Evolutionary conservation across 2,113 vertebrate species (phyloP).

Genomic region (Esox niger): DNA sequence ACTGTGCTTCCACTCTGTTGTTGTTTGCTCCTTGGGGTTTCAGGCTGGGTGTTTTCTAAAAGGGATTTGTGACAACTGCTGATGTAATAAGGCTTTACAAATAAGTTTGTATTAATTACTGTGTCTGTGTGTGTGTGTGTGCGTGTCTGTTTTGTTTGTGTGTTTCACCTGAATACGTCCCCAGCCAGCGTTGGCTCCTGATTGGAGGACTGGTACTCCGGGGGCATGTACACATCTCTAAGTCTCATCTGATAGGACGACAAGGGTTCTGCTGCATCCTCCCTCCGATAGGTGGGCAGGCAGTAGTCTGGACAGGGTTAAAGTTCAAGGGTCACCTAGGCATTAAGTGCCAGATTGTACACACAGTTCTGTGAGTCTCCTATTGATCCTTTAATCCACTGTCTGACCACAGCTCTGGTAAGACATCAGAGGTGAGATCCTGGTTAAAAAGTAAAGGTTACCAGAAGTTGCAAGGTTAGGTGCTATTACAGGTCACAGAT

Average conservation of each 20-base stretch:
- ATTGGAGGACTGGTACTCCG: slow-evolving; percentile 68
- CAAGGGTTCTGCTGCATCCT: slow-evolving; percentile 62
- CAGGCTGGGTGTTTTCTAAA: no score
- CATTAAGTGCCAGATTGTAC: not conserved
- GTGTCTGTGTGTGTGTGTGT: not conserved
- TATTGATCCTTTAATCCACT: no score
- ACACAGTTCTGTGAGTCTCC: not conserved
- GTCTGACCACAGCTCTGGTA: not conserved
- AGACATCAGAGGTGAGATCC: not conserved
- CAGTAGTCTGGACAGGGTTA: slow-evolving; percentile 76
- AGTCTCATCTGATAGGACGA: slow-evolving; percentile 68
- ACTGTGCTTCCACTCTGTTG: no score
- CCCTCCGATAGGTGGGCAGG: slow-evolving; percentile 72
- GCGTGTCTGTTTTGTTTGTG: slow-evolving; percentile 11
- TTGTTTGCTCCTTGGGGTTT: no score
- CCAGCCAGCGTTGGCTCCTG: slow-evolving; percentile 69
- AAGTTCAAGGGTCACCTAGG: not conserved
- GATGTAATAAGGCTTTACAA: no score
- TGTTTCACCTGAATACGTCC: slow-evolving; percentile 78
- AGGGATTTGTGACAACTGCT: no score
- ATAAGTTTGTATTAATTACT: no score
- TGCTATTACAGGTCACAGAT: not conserved
- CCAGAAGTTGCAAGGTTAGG: not conserved
- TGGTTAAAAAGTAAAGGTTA: not conserved
- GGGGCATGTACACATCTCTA: slow-evolving; percentile 72